Evolutionary conservation across 1,140 invertebrate species (phyloP).

Genomic region (Sitophilus oryzae): DNA sequence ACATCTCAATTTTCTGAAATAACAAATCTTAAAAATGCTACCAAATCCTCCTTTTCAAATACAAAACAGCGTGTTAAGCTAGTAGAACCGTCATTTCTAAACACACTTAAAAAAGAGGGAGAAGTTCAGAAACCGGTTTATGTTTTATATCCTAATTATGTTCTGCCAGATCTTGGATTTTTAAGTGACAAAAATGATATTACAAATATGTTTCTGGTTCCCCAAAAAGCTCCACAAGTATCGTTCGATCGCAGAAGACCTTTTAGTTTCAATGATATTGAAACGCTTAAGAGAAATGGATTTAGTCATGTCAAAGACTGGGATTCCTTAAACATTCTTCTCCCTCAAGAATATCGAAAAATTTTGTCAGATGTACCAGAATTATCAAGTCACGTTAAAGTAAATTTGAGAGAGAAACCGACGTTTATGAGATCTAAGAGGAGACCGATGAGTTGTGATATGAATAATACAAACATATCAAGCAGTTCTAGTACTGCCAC

Average conservation of each 20-base stretch:
- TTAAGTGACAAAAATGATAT: conserved; percentile 57
- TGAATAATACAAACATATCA: conserved; percentile 56
- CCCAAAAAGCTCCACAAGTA: conserved; percentile 41
- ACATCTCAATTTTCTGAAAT: conserved; percentile 51
- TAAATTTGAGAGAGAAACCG: conserved; percentile 50
- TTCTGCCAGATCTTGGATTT: conserved; percentile 82
- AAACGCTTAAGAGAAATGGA: conserved; percentile 69
- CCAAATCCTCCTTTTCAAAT: conserved; percentile 22
- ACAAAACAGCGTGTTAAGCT: conserved; percentile 47
- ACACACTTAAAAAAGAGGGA: conserved; percentile 55
- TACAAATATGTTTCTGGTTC: conserved; percentile 46
- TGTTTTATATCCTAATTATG: conserved; percentile 87
- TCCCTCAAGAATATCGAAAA: conserved; percentile 73
- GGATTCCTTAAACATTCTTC: conserved; percentile 80
- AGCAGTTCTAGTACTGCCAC: conserved; percentile 71
- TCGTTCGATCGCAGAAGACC: conserved; percentile 50
- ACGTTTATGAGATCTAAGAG: conserved; percentile 59
- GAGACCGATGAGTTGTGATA: conserved; percentile 58
- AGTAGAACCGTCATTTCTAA: conserved; percentile 59
- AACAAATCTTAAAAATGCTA: conserved; percentile 31
- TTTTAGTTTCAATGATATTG: conserved; percentile 79
- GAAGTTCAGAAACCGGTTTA: conserved; percentile 71
- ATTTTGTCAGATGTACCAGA: conserved; percentile 72
- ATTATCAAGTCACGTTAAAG: conserved; percentile 57
- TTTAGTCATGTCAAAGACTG: conserved; percentile 82